Conservation (phyloP, 2,797 vertebrate genomes). For the Etheostoma perlongum region DNA sequence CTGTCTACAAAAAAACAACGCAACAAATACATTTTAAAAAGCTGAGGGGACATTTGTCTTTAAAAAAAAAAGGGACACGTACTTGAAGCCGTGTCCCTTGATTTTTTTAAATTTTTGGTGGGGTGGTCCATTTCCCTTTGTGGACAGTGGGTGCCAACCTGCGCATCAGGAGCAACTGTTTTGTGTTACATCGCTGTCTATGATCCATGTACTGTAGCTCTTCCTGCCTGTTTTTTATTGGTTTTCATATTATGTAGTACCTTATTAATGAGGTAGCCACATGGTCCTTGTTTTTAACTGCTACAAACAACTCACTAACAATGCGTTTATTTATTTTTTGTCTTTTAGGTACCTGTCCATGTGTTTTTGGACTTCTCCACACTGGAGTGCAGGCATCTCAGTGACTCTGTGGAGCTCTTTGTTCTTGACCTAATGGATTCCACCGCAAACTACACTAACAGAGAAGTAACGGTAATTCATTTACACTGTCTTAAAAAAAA, state of each 20-base stretch:
- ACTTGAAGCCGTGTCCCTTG: neutral
- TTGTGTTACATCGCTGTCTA: neutral
- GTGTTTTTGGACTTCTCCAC: conserved; percentile 95
- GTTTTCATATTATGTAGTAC: neutral
- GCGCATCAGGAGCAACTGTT: conserved; percentile 1
- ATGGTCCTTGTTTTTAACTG: neutral
- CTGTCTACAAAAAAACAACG: neutral
- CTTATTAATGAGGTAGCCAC: neutral
- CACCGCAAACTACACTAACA: conserved; percentile 86
- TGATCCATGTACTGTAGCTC: neutral
- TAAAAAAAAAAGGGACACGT: no score
- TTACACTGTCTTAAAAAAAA: neutral
- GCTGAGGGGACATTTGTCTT: neutral
- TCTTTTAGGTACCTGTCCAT: conserved; percentile 93
- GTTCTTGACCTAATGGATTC: conserved; percentile 93
- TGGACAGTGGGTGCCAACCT: neutral
- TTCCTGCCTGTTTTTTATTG: neutral
- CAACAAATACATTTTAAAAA: neutral
- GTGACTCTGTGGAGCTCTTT: conserved; percentile 91
- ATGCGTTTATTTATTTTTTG: neutral
- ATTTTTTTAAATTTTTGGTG: no score
- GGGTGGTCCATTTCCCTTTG: neutral
- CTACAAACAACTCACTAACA: neutral
- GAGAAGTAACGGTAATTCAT: conserved; percentile 90
- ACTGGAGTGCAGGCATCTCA: conserved; percentile 89